These are phyloP conservation scores for Drosophila funebris DNA, from an alignment of 1,140 invertebrate genomes.

Conservation along the genomic window DNA sequence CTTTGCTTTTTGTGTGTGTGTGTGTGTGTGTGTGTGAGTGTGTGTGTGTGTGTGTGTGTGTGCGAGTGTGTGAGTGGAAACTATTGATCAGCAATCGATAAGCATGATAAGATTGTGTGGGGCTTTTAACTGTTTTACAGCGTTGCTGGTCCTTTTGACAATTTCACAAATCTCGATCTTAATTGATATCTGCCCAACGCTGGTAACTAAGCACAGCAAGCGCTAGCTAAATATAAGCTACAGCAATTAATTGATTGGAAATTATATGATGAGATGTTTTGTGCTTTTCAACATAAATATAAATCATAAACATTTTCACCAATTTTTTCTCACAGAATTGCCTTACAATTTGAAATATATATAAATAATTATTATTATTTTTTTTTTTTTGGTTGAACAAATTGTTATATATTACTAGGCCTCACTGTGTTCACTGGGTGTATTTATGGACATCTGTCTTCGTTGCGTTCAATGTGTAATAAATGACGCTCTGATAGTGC, in stretches of 20 bases:
- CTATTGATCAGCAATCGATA: constrained; percentile 25
- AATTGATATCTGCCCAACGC: background rate
- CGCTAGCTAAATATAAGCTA: background rate
- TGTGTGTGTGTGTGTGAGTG: background rate
- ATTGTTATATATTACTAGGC: background rate
- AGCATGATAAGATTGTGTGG: constrained; percentile 26
- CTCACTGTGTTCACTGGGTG: background rate
- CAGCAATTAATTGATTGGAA: no score
- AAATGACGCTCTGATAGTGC: background rate
- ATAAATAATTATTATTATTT: no score
- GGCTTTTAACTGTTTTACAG: background rate
- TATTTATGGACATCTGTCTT: background rate
- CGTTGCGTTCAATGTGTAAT: background rate
- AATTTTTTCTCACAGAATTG: no score
- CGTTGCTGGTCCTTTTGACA: background rate
- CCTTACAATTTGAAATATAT: no score
- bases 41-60: constrained; percentile 6
- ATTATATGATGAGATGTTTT: no score
- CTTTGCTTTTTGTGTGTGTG: background rate
- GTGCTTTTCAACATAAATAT: no score
- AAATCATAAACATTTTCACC: no score
- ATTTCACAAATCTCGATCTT: background rate
- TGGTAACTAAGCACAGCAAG: background rate
- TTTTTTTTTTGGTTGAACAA: background rate
- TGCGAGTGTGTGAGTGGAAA: constrained; percentile 5